phyloP scores from a whole-genome alignment of 1,140 invertebrate species.

The Bombus terrestris region DNA sequence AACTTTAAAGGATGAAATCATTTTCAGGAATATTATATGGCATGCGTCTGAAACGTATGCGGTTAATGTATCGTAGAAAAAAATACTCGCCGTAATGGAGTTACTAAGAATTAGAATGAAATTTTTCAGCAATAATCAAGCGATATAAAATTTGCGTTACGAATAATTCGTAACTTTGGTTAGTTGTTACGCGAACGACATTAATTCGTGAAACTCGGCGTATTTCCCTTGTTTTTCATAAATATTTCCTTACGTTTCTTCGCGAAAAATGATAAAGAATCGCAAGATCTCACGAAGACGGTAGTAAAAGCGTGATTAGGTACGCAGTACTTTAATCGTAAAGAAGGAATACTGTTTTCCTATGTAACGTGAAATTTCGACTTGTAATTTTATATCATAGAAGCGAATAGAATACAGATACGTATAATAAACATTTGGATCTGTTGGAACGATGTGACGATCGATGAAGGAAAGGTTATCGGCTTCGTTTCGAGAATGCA shows the following conservation, averaged over 20 bases:
- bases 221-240: too few relatives aligned
- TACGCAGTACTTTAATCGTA: neutral
- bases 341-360: neutral
- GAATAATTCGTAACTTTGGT: neutral
- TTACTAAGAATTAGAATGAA: too few relatives aligned
- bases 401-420: neutral
- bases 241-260: neutral
- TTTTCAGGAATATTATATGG: neutral
- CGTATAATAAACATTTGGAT: neutral
- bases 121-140: too few relatives aligned
- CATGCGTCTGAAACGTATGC: neutral
- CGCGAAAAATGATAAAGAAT: neutral
- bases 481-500: slow-evolving; percentile 13
- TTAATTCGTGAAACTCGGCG: too few relatives aligned
- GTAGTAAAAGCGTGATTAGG: too few relatives aligned
- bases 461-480: neutral
- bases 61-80: neutral
- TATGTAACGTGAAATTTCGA: neutral
- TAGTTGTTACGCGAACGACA: neutral
- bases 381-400: too few relatives aligned
- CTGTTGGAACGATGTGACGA: neutral
- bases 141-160: neutral
- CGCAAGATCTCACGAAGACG: neutral
- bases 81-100: too few relatives aligned
- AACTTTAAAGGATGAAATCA: neutral